Base-by-base conservation (phyloP, 1,140 invertebrate genomes). In the Drosophila subobscura region DNA sequence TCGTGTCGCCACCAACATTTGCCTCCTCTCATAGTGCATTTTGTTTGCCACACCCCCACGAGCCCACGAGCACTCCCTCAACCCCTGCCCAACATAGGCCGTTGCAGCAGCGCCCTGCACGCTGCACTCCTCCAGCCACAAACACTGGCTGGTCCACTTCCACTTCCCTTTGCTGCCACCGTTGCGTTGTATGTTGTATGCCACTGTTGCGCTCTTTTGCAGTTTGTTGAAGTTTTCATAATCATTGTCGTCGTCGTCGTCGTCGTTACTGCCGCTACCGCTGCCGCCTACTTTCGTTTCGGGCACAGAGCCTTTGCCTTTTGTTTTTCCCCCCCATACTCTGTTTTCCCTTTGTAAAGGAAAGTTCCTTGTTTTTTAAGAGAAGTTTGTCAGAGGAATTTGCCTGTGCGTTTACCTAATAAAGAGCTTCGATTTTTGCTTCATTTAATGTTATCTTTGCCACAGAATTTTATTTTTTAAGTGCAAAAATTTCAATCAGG, bases 201-300 rank as follows among this genome's bases (percentile, higher is more conserved):
- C 75, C 72, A 68, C 78, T 81, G 78, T 81, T 84, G 80, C 80
- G 80, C 80, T 85, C 80, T 85, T 85, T 85, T 85, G 68, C 81
- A 85, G 81, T 85, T 85, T 73, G 81, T 74, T 85, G 81, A 86
- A 85, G 80, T 85, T 85, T 85, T 85, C 80, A 85, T 86, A 85
- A 85, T 85, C 80, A 85, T 85, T 79, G 80, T 79, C 79, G 79
- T 75, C 57, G 74, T 54, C 44, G 72, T 51, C 23, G 72, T 37
- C 51, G 66, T 46, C 74, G 45, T 29, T 33, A 63, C 55, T 51
- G 71, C 65, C 44, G 55, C 50, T 42, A 56, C 56, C 25, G 8
- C 56, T 57, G 66, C 73, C 77, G 74, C 68, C 84, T 86, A 84
- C 81, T 80, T 85, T 85, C 77, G 80, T 85, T 85, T 79, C 56